Conservation (phyloP, 2,888 invertebrate species). For the Lepidocyrtoides sp. region DNA sequence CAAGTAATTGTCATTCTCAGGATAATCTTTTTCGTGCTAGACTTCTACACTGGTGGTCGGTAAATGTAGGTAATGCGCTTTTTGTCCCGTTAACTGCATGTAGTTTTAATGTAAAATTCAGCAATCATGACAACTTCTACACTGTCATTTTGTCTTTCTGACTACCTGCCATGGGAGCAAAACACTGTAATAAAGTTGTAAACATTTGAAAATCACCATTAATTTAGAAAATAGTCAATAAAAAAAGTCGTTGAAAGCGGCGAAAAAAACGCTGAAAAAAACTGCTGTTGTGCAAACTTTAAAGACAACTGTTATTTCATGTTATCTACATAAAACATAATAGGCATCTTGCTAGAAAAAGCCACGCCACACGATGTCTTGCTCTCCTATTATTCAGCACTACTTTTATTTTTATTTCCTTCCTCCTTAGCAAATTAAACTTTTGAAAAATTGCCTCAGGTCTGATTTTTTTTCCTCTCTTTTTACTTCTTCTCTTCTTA, state of each 20-base stretch:
- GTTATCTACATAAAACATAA: no score
- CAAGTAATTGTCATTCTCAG: conserved; percentile 60
- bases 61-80: no score
- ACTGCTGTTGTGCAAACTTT: no score
- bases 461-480: not conserved
- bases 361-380: not conserved
- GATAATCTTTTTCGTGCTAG: no score
- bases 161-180: no score
- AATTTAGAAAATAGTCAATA: conserved; percentile 29
- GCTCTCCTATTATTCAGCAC: not conserved
- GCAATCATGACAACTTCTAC: not conserved
- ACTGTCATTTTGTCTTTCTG: no score
- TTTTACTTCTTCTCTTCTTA: not conserved
- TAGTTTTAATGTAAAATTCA: not conserved
- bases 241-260: no score
- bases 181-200: no score
- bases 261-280: no score
- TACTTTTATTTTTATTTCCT: not conserved
- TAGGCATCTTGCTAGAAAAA: no score
- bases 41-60: not conserved
- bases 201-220: not conserved
- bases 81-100: not conserved
- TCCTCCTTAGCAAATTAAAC: conserved; percentile 9
- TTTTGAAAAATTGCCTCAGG: conserved; percentile 47
- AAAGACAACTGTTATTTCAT: no score